Percentiles rank a stretch among this genome's conserved stretches.
phyloP scores from a whole-genome alignment of 35 echinoderm and acorn worm genomes.

The Ptychodera flava region DNA sequence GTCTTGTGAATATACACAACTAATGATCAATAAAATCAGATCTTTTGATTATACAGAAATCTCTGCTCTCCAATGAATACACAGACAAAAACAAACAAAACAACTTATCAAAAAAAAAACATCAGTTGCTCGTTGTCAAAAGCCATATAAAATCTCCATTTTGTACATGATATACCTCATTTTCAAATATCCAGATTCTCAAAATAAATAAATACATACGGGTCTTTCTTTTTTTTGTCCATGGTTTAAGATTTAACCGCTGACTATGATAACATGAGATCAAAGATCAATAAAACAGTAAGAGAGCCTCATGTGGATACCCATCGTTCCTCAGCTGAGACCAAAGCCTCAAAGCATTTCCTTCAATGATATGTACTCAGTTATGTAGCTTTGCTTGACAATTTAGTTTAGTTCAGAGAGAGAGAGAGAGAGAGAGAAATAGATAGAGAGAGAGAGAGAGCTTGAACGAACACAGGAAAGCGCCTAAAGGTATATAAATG shows the following conservation, averaged over 20 bases:
- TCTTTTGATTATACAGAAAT: neutral
- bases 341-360: neutral
- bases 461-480: neutral
- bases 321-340: too few species aligned
- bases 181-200: neutral
- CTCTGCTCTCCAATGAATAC: neutral
- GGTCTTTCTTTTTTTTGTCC: neutral
- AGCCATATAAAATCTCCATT: neutral
- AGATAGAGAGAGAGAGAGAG: neutral
- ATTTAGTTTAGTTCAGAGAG: too few species aligned
- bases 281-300: neutral
- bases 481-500: too few species aligned
- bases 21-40: neutral
- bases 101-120: constrained; percentile 2
- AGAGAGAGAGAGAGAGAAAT: neutral
- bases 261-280: neutral
- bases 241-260: neutral
- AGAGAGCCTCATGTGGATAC: neutral
- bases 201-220: neutral
- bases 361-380: neutral
- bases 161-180: neutral
- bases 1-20: neutral
- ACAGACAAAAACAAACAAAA: too few species aligned
- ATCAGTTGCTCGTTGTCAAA: neutral
- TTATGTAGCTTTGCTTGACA: neutral